Evolutionary conservation across 1,140 invertebrate species (phyloP).

Genomic region (Campoletis sonorensis): DNA sequence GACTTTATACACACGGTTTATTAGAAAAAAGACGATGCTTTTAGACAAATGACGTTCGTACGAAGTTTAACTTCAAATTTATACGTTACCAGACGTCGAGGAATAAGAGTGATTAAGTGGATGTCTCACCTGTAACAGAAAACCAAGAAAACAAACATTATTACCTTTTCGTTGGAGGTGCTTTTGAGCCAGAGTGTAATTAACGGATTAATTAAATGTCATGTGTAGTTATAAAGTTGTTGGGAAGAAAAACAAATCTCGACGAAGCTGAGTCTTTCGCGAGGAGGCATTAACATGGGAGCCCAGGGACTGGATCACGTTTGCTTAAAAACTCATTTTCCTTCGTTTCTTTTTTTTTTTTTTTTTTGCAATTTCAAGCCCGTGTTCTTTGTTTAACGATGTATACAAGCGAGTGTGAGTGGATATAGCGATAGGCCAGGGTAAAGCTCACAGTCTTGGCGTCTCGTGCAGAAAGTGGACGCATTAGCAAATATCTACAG

Average conservation of each 20-base stretch:
- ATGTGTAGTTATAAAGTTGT: no score
- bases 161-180: neutral
- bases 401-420: neutral
- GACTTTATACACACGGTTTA: neutral
- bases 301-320: neutral
- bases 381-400: neutral
- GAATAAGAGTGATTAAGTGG: neutral
- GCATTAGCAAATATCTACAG: slow-evolving; percentile 49
- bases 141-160: slow-evolving; percentile 22
- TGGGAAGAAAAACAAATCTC: no score
- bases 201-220: neutral
- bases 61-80: neutral
- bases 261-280: slow-evolving; percentile 24
- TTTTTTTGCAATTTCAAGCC: no score
- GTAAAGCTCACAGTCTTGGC: neutral
- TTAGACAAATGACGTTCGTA: neutral
- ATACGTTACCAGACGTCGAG: slow-evolving; percentile 8
- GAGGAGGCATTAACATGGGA: slow-evolving; percentile 33
- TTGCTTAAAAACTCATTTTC: neutral
- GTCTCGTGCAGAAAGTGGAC: slow-evolving; percentile 24
- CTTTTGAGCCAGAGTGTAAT: neutral
- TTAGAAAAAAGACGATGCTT: neutral
- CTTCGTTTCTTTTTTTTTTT: no score
- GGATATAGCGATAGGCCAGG: neutral
- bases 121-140: slow-evolving; percentile 48